These are phyloP conservation scores for Trochalopteron elliotii DNA, from an alignment of 2,113 vertebrate genomes.

Conservation along the genomic window DNA sequence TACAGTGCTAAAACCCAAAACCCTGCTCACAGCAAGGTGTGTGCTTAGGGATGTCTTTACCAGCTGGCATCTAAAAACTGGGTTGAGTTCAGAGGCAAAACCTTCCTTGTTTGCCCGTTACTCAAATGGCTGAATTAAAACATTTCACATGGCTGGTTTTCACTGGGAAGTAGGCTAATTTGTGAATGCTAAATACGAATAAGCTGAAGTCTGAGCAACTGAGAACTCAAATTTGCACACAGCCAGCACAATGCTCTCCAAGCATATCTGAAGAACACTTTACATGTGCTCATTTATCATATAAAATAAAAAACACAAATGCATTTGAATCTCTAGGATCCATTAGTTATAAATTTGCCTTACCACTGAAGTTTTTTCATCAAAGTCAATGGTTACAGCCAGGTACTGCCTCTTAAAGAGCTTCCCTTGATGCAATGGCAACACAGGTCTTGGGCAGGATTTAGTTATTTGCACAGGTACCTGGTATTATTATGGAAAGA, in stretches of 20 bases:
- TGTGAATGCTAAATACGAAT: conserved; percentile 13
- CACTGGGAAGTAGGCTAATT: not conserved
- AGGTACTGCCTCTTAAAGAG: not conserved
- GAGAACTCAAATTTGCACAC: not conserved
- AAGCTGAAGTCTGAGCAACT: not conserved
- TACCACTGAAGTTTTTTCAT: not conserved
- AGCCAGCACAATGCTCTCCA: not conserved
- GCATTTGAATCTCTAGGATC: not conserved
- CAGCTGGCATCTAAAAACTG: not conserved
- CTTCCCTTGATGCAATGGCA: not conserved
- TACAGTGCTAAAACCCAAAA: not conserved
- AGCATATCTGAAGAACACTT: not conserved
- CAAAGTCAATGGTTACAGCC: not conserved
- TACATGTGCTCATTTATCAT: not conserved
- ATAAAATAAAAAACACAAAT: not conserved
- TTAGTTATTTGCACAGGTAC: not conserved
- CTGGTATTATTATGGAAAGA: not conserved
- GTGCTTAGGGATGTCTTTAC: not conserved
- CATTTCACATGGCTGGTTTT: not conserved
- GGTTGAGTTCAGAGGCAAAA: not conserved
- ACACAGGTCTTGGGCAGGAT: not conserved
- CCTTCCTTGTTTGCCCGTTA: not conserved
- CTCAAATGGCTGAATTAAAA: not conserved
- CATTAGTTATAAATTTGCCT: not conserved
- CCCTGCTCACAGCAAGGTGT: not conserved